phyloP scores from a whole-genome alignment of 2,113 vertebrate genomes.

The Coryphaenoides rupestris region DNA sequence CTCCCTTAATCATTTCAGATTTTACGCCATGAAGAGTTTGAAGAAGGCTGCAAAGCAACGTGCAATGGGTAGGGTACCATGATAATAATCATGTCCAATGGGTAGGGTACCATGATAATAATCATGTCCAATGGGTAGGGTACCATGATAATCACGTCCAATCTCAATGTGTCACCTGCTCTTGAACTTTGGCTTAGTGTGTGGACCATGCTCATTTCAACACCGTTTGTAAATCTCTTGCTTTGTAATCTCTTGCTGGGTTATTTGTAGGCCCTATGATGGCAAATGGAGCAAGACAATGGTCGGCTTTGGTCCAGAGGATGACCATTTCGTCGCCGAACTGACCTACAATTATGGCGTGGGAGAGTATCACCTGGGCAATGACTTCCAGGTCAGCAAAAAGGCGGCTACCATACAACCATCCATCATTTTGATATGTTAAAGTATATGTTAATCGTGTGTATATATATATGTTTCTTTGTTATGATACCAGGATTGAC shows the following conservation, averaged over 20 bases:
- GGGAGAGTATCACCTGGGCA: conserved; percentile 86
- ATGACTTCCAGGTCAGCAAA: conserved; percentile 89
- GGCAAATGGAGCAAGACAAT: conserved; percentile 99
- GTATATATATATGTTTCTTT: background rate
- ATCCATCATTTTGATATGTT: background rate
- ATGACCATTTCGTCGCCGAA: conserved; percentile 91
- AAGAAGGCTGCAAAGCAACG: conserved; percentile 91
- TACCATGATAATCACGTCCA: too few species aligned
- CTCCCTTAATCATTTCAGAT: conserved; percentile 62
- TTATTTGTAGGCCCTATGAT: conserved; percentile 84
- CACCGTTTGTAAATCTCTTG: too few species aligned
- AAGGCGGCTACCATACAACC: conserved; percentile 1
- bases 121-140: too few species aligned
- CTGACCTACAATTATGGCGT: conserved; percentile 96
- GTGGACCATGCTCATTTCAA: background rate
- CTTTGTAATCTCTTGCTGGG: background rate
- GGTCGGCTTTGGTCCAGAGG: conserved; percentile 93
- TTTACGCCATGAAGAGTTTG: conserved; percentile 94
- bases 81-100: too few species aligned
- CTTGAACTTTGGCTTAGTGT: conserved; percentile 28
- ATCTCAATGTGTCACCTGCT: background rate
- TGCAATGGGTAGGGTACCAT: too few species aligned
- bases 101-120: too few species aligned
- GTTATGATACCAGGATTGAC: conserved; percentile 77
- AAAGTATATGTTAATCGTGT: background rate